These are phyloP conservation scores for Mycogona germanica DNA, from an alignment of 2,888 invertebrate species.

Conservation along the genomic window DNA sequence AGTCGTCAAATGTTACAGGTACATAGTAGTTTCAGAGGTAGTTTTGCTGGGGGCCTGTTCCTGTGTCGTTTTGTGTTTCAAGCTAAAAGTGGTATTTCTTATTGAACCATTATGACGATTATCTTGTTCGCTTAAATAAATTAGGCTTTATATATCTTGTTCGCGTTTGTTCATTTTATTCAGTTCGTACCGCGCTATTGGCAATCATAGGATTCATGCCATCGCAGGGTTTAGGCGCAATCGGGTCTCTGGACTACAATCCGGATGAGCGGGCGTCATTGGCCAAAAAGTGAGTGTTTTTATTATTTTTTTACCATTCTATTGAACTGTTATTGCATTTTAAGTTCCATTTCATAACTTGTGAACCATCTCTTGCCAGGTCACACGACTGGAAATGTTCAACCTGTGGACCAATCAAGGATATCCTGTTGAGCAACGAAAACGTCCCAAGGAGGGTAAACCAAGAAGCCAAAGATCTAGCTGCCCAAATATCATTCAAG, in stretches of 20 bases:
- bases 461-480: constrained; percentile 36
- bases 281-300: constrained; percentile 50
- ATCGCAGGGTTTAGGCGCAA: constrained; percentile 73
- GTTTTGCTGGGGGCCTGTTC: too few relatives aligned
- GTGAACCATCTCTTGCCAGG: constrained; percentile 29
- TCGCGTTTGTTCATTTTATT: too few relatives aligned
- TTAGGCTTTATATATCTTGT: too few relatives aligned
- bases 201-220: constrained; percentile 94
- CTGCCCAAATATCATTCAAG: constrained; percentile 32
- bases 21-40: too few relatives aligned
- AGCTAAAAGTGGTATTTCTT: too few relatives aligned
- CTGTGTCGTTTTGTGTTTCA: too few relatives aligned
- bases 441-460: constrained; percentile 30
- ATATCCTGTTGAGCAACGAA: constrained; percentile 37
- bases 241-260: constrained; percentile 80
- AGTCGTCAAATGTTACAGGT: too few relatives aligned
- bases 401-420: constrained; percentile 46
- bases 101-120: too few relatives aligned
- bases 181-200: constrained; percentile 71
- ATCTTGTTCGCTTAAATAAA: too few relatives aligned
- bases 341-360: not conserved
- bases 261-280: constrained; percentile 66
- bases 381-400: constrained; percentile 51
- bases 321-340: not conserved
- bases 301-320: not conserved